Evolutionary conservation across 1,140 invertebrate species (phyloP), one percentile per base, ranked within the genome.

Genomic region (Brachionus asplanchnoidis): DNA sequence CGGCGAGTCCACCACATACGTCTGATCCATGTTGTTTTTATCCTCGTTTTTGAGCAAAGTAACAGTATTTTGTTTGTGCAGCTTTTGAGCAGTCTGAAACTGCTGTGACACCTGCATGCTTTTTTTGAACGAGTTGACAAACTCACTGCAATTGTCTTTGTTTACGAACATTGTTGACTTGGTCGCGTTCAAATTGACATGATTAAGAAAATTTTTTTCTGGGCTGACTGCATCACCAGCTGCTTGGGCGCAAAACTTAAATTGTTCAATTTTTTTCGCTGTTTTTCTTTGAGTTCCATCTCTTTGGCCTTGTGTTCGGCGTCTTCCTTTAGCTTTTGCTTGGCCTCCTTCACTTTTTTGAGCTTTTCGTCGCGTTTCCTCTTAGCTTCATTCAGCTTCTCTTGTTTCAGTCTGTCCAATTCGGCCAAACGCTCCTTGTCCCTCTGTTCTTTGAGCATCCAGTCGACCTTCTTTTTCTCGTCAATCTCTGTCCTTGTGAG

Each of bases 71-170:
- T 77, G 73, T 77, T 77, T 77, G 20, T 77, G 44, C 14, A 77
- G 7, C 7, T 44, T 77, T 50, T 77, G 73, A 28, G 44, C 44
- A 2, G 26, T 44, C 23, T 78, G 42, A 50, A 78, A 78, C 26
- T 65, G 50, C 56, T 80, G 78, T 0, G 78, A 40, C 56, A 80
- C 17, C 14, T 23, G 26, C 28, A 82, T 5, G n/a, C 53, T 82
- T 82, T 82, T 82, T 66, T 82, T 82, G 65, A 82, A 82, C 23
- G 50, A 65, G 26, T 42, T 60, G 8, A 82, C 53, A 82, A 65
- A 65, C 53, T 82, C 79, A 11, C 20, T 4, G 32, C 65, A 68
- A 82, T 82, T 82, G 11, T 60, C 53, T 42, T 65, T 82, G 40
- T 68, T 82, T 23, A 68, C 40, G 26, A 66, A 20, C 17, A 80